A percentile compares a stretch with the other conserved stretches of the same genome.
Conservation (phyloP, 2,113 vertebrate genomes). For the Gopherus evgoodei region DNA sequence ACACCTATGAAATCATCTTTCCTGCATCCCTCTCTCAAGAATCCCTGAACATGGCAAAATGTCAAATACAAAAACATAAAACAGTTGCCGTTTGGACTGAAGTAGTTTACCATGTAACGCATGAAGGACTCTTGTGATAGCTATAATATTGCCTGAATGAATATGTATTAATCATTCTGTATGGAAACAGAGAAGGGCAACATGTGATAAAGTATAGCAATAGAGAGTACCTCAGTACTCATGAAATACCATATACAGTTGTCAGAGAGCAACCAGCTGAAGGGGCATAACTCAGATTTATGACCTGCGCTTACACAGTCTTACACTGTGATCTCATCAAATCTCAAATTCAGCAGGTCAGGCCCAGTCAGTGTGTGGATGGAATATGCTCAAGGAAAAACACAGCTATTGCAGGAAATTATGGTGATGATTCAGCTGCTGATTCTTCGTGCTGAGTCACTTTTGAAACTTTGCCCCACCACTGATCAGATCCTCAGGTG, state of each 20-base stretch:
- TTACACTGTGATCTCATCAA: slow-evolving; percentile 65
- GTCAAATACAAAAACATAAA: background rate
- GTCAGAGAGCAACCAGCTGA: slow-evolving; percentile 32
- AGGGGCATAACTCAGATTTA: slow-evolving; percentile 54
- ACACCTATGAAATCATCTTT: background rate
- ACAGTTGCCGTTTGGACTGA: background rate
- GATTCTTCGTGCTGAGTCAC: background rate
- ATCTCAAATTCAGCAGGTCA: slow-evolving; percentile 54
- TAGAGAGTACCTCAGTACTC: background rate
- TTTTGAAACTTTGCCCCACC: background rate
- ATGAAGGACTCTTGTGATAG: background rate
- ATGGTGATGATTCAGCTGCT: slow-evolving; percentile 31
- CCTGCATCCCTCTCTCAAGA: background rate
- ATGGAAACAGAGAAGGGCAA: background rate
- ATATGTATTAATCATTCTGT: background rate
- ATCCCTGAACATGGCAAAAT: background rate
- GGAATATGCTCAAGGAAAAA: slow-evolving; percentile 45
- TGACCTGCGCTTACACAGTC: slow-evolving; percentile 47
- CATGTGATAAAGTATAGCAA: background rate
- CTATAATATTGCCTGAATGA: background rate
- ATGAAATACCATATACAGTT: background rate
- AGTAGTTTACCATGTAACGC: background rate
- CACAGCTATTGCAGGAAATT: slow-evolving; percentile 11
- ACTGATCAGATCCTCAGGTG: background rate
- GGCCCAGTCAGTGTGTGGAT: slow-evolving; percentile 35